Evolutionary conservation across 2,797 vertebrate species (phyloP).

Genomic region (Pipistrellus kuhlii): DNA sequence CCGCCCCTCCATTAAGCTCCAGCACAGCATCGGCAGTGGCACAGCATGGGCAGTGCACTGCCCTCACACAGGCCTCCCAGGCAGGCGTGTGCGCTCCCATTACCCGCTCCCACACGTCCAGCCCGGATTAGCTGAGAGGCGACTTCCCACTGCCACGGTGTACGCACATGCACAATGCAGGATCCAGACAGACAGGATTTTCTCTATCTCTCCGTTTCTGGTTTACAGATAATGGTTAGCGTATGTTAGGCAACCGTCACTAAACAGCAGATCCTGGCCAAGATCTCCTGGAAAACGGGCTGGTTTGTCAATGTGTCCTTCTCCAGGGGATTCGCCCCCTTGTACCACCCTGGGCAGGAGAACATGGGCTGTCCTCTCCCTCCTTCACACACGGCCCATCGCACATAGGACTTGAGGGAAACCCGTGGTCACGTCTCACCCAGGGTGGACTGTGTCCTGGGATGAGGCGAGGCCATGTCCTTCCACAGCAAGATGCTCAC

Average conservation of each 20-base stretch:
- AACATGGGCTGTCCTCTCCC: not conserved
- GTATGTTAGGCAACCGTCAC: not conserved
- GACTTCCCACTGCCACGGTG: not conserved
- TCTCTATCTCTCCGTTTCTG: not conserved
- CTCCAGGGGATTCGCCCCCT: not conserved
- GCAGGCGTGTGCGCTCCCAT: fast-evolving
- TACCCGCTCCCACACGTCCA: not conserved
- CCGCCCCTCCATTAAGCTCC: not conserved
- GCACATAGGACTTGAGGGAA: not conserved
- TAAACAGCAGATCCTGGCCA: not conserved
- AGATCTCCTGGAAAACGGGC: not conserved
- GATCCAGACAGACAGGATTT: not conserved
- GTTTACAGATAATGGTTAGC: not conserved
- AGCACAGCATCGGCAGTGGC: too few relatives aligned
- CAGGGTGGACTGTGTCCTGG: not conserved
- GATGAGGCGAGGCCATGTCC: not conserved
- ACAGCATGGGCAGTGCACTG: too few relatives aligned
- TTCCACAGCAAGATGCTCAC: not conserved
- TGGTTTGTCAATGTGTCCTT: not conserved
- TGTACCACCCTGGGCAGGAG: not conserved
- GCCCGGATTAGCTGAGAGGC: not conserved
- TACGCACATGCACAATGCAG: not conserved
- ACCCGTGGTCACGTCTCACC: not conserved
- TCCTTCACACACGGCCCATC: not conserved
- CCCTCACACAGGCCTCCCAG: not conserved